These are phyloP conservation scores for Heliornis fulica DNA, from an alignment of 2,113 vertebrate species.

Conservation along the genomic window DNA sequence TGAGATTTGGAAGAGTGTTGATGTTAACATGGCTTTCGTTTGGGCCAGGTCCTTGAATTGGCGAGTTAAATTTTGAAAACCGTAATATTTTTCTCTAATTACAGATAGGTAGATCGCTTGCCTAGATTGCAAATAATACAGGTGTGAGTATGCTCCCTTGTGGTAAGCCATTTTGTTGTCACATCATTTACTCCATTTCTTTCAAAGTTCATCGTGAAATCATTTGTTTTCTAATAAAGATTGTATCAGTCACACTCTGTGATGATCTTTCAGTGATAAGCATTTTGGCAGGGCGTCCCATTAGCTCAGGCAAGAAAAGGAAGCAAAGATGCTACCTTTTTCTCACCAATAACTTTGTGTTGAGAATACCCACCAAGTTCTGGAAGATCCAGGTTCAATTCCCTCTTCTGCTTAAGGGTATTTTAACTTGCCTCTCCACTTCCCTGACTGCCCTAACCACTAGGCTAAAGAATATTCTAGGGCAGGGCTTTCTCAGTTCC, in stretches of 20 bases:
- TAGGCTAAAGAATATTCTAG: conserved; percentile 36
- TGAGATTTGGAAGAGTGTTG: background rate
- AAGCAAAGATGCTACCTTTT: conserved; percentile 15
- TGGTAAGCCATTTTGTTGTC: conserved; percentile 65
- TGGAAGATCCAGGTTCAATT: conserved; percentile 16
- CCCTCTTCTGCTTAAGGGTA: conserved; percentile 42
- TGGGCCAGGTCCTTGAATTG: background rate
- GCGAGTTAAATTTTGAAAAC: background rate
- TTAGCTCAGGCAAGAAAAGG: conserved; percentile 12
- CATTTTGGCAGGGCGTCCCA: background rate
- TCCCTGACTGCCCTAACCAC: conserved; percentile 48
- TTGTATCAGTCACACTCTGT: conserved; percentile 36
- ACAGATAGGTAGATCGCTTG: background rate
- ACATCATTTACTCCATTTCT: background rate
- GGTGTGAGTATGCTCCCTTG: conserved; percentile 70
- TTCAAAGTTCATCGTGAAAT: conserved; percentile 26
- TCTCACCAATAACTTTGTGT: conserved; percentile 15
- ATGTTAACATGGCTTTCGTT: background rate
- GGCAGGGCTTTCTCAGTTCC: conserved; percentile 56
- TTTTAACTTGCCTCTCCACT: conserved; percentile 62
- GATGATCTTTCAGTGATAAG: conserved; percentile 33
- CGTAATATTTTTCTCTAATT: background rate
- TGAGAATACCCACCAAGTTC: conserved; percentile 2
- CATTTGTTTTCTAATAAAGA: conserved; percentile 62
- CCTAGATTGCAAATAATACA: conserved; percentile 24